Evolutionary conservation across 2,888 invertebrate species (phyloP), one percentile per base, ranked within the genome.

Genomic region (Hypsopygia costalis): DNA sequence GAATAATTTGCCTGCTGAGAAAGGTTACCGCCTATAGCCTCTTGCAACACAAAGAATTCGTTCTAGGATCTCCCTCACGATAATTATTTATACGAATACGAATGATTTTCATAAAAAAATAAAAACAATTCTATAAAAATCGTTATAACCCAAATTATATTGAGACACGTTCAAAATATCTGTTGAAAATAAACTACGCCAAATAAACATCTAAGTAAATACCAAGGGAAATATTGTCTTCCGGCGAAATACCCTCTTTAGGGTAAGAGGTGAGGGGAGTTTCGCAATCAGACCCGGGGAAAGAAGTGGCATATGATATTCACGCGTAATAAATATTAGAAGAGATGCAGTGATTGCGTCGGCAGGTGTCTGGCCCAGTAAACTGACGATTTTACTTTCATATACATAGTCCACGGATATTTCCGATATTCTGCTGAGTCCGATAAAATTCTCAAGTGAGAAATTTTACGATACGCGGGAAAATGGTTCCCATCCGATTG

Each of bases 241-340:
- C 31, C 34, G 22, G 28, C 10, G 36, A 43, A 46, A 33, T 10
- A 41, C 31, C 34, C 41, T 41, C 41, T 43, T 56, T 55, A 62
- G 56, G 55, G 55, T 55, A 50, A 56, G 59, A 58, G 51, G 55
- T 44, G 55, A 52, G 53, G 59, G 63, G 60, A 56, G 59, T 61
- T 62, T 49, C 55, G 73, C 76, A 81, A 79, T 78, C 71, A 70
- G 67, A 69, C 60, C 59, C 50, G 55, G 58, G 25, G 67, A 72
- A 77, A 78, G 72, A 75, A 74, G 60, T 56, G 62, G 58, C 73
- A 75, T 85, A 76, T 73, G 75, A 80, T 85, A 87, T 88, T 87
- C 85, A 87, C 81, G 69, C 63, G 80, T 72, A 81, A 87, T 88
- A 86, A 87, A 88, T 87, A 88, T 87, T 87, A 87, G 69, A 87